phyloP scores from a whole-genome alignment of 2,113 vertebrate genomes.

The Carassius carassius region DNA sequence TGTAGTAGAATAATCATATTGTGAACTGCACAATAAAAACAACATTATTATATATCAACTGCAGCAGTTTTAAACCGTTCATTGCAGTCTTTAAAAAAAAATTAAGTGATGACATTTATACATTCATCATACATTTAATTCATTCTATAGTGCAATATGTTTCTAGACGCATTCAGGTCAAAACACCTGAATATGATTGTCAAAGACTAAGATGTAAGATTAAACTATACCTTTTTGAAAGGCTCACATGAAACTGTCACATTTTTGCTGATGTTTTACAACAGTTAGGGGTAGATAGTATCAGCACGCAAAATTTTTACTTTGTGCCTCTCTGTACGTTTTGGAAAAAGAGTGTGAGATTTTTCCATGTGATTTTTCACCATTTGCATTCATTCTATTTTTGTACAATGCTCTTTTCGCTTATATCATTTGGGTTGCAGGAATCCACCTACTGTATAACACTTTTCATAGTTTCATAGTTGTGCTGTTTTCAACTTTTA shows the following conservation, averaged over 20 bases:
- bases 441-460: not conserved
- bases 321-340: not conserved
- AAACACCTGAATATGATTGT: not conserved
- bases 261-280: not conserved
- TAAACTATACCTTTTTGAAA: not conserved
- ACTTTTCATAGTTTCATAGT: not conserved
- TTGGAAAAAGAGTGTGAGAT: not conserved
- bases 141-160: not conserved
- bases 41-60: not conserved
- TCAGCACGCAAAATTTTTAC: not conserved
- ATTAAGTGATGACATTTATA: no score
- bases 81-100: not conserved
- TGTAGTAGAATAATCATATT: not conserved
- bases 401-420: not conserved
- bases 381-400: not conserved
- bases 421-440: not conserved
- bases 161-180: not conserved
- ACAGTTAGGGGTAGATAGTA: not conserved
- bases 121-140: not conserved
- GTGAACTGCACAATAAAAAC: not conserved
- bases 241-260: not conserved
- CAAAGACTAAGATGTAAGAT: not conserved
- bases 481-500: not conserved
- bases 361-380: slow-evolving; percentile 4
- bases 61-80: not conserved